Base-by-base conservation (phyloP, 2,797 vertebrate species). In the Linurgus olivaceus region DNA sequence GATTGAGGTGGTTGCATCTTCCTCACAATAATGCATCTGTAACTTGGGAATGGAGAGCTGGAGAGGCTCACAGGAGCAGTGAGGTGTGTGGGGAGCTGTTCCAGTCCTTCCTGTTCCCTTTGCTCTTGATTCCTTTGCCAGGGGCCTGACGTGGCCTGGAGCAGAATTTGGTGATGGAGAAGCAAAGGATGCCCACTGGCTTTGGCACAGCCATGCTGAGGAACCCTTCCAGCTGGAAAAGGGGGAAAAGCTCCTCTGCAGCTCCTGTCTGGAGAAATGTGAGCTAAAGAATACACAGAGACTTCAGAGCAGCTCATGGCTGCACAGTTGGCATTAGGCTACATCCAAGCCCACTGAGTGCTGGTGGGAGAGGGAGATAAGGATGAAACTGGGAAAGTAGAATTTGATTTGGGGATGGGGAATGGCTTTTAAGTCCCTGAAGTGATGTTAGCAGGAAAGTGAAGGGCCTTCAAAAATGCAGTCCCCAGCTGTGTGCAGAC, bases 121-220 rank as follows among this genome's bases (percentile, higher is more conserved):
- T 86, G 35, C 17, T 67, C 73, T n/a, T n/a, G n/a, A n/a, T n/a
- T n/a, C n/a, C n/a, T 51, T 76, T 77, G 45, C 3, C 16, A 52
- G 33, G 13, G 14, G 3, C 10, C 6, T 0, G 0, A 2, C 2
- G 5, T 31, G 35, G 17, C 31, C 42, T 50, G 37, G 35, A 15
- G 10, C 6, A 62, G 66, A 63, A n/a, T 62, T 37, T 58, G 63
- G 9, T 3, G 37, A 18, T 26, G 42, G 37, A 51, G 38, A 50
- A 88, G 62, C 26, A 67, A 28, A 82, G 35, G 45, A 17, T 47
- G 52, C 24, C 12, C 0, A 0, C 7, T 68, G 50, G 13, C n/a
- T 79, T 84, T 78, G 68, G n/a, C n/a, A 57, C 31, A 35, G 0
- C 23, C 3, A 1, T 13, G 24, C 29, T 42, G 42, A 63, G 48